A percentile compares a stretch with the other conserved stretches of the same genome.
Conservation (phyloP, 2,113 vertebrate species). For the Chiloscyllium plagiosum region DNA sequence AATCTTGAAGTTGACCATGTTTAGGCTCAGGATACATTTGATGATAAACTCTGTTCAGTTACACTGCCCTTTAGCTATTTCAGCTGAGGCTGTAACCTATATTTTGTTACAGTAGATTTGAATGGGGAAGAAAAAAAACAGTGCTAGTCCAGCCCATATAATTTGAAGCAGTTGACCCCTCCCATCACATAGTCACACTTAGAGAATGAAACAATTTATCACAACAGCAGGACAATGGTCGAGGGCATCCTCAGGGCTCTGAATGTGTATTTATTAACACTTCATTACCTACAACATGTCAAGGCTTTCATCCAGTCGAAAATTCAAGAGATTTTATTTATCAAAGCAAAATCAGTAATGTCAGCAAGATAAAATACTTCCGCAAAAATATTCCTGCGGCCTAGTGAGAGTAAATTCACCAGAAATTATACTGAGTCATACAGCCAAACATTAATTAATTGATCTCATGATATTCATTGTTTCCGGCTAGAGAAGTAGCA, state of each 20-base stretch:
- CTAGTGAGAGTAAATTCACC: background rate
- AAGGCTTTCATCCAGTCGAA: background rate
- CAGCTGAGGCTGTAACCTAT: background rate
- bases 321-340: background rate
- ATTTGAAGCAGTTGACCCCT: background rate
- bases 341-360: background rate
- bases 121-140: background rate
- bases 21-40: background rate
- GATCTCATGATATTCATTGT: background rate
- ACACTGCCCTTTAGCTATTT: background rate
- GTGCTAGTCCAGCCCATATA: too few species aligned
- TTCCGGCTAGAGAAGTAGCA: too few species aligned
- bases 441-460: background rate
- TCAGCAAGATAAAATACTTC: background rate
- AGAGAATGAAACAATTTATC: slow-evolving; percentile 22
- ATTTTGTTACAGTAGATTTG: background rate
- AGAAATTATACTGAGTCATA: background rate
- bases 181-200: background rate
- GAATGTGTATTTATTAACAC: background rate
- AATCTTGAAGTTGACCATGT: background rate
- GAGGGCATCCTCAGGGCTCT: background rate
- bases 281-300: background rate
- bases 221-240: background rate
- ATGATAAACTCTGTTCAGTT: background rate
- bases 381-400: background rate